These are phyloP conservation scores for Leptoteleia sp. DNA, from an alignment of 1,140 invertebrate genomes.

Conservation along the genomic window DNA sequence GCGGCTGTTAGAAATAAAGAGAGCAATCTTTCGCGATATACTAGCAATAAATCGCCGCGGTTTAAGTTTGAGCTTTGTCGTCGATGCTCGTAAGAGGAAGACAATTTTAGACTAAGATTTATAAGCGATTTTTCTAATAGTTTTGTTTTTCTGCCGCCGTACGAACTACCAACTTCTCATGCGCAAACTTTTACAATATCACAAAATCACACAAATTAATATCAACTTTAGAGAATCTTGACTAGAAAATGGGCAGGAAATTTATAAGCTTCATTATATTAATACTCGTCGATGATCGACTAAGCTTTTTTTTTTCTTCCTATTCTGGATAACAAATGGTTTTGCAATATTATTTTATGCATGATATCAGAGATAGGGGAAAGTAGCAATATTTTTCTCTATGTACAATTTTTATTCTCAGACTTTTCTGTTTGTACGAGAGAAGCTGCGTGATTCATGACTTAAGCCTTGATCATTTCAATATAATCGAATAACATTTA, in stretches of 20 bases:
- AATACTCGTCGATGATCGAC: no score
- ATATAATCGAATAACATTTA: slow-evolving; percentile 50
- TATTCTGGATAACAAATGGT: slow-evolving; percentile 55
- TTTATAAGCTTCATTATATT: no score
- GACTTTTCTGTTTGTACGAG: slow-evolving; percentile 33
- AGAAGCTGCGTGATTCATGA: slow-evolving; percentile 35
- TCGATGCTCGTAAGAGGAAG: slow-evolving; percentile 47
- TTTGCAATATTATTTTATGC: neutral
- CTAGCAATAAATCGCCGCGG: slow-evolving; percentile 55
- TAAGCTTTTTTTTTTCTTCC: slow-evolving; percentile 62
- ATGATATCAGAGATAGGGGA: slow-evolving; percentile 6
- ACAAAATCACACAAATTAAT: no score
- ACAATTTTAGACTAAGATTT: slow-evolving; percentile 76
- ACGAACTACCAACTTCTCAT: no score
- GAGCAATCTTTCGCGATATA: slow-evolving; percentile 46
- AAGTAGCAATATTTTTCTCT: slow-evolving; percentile 21
- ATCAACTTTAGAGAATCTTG: no score
- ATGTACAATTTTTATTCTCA: slow-evolving; percentile 32
- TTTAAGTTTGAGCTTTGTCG: slow-evolving; percentile 51
- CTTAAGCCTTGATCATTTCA: slow-evolving; percentile 44
- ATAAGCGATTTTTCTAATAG: slow-evolving; percentile 61
- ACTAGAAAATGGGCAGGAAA: no score
- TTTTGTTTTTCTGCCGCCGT: slow-evolving; percentile 32
- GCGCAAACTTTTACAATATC: no score
- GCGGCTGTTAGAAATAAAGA: slow-evolving; percentile 54